Evolutionary conservation across 1,140 invertebrate species (phyloP), one percentile per base, ranked within the genome.

Genomic region (Drosophila melanogaster): DNA sequence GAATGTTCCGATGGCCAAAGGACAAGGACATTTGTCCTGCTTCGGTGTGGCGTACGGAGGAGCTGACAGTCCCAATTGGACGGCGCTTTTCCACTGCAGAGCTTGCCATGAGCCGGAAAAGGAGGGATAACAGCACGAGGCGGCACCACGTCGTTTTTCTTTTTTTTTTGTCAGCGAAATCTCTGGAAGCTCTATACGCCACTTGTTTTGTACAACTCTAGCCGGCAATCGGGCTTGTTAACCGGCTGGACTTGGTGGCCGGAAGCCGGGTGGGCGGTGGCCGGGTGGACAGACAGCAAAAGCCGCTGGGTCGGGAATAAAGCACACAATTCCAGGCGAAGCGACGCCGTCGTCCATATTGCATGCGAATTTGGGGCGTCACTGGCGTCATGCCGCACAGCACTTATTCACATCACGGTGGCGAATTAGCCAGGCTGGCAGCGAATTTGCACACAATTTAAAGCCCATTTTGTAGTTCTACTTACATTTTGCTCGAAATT

Each of bases 271-370:
- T 15, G 4, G 19, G 11, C 10, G 8, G 3, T 19, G 7, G 3
- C 17, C 43, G 14, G 4, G 2, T 2, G 43, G 19, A 30, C 0
- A 12, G 14, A 19, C 19, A 43, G 17, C 41, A 17, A 1, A 46
- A 3, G 11, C 19, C 14, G 12, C 15, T 11, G 26, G 4, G 1
- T n/a, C 47, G 8, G 10, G 14, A 33, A 47, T 15, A 50, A 17
- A 1, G 26, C 26, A 5, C 47, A 49, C 14, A 10, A 15, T 50
- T 12, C n/a, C 24, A 3, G 17, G 49, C 49, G 24, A 51, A 35
- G 49, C 15, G 49, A 51, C 49, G 49, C 49, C 49, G 30, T 35
- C 49, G 49, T 35, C 49, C 49, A 50, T 50, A 50, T 51, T 51
- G 49, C 49, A 51, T 3, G 11, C 49, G 15, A 30, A 15, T 17